phyloP scores from a whole-genome alignment of 2,113 vertebrate genomes.

The Oncorhynchus nerka region DNA sequence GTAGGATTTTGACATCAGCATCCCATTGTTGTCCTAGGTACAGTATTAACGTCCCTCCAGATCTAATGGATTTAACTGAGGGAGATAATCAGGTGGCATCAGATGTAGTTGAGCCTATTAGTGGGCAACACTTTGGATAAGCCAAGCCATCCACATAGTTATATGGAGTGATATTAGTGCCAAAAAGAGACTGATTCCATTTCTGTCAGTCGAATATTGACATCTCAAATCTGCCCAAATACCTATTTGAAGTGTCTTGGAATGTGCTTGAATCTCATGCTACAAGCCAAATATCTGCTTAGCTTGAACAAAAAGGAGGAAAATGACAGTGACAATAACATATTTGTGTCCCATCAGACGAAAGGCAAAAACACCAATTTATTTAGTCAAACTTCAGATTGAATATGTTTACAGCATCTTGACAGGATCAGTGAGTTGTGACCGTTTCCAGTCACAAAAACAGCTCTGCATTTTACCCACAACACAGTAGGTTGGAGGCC shows the following conservation, averaged over 20 bases:
- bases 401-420: not conserved
- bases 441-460: not conserved
- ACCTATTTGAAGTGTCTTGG: not conserved
- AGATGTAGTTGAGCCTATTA: conserved; percentile 31
- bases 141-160: conserved; percentile 31
- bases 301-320: not conserved
- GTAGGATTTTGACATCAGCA: conserved; percentile 11
- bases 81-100: conserved; percentile 20
- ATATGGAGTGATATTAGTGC: too few species aligned
- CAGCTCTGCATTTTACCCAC: not conserved
- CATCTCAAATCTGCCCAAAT: not conserved
- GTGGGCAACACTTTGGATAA: conserved; percentile 28
- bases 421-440: not conserved
- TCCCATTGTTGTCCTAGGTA: conserved; percentile 28
- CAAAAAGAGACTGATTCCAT: too few species aligned
- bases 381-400: not conserved
- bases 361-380: conserved; percentile 3
- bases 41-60: not conserved
- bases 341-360: not conserved
- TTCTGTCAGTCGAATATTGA: not conserved
- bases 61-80: conserved; percentile 12
- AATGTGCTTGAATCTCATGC: not conserved
- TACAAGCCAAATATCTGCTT: not conserved
- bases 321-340: not conserved
- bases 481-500: not conserved